Percentiles rank a stretch among this genome's conserved stretches.
phyloP scores from a whole-genome alignment of 2,888 invertebrate genomes.

The Heliconius cydno region DNA sequence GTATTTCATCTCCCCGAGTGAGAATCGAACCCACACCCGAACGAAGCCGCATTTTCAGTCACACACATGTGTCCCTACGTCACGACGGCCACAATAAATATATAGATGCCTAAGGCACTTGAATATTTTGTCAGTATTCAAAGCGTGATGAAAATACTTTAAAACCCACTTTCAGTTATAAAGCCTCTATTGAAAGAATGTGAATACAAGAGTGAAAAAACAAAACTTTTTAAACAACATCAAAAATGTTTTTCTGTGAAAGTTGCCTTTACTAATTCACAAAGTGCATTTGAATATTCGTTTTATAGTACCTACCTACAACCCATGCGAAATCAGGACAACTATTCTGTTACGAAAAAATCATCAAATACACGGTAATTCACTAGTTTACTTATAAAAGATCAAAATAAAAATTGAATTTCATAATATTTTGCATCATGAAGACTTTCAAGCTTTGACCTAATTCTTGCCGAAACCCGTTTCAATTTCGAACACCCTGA shows the following conservation, averaged over 20 bases:
- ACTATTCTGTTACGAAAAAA: background rate
- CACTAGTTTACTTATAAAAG: constrained; percentile 1
- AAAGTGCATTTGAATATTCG: constrained; percentile 5
- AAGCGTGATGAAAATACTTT: background rate
- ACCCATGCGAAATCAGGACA: background rate
- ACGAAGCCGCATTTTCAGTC: too few species aligned
- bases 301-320: background rate
- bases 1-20: too few species aligned
- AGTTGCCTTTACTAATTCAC: background rate
- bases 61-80: too few species aligned
- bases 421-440: constrained; percentile 72
- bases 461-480: constrained; percentile 48
- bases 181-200: background rate
- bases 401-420: background rate
- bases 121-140: too few species aligned
- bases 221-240: background rate
- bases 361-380: background rate
- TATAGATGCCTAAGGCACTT: too few species aligned
- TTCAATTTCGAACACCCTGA: constrained; percentile 46
- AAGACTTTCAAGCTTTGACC: constrained; percentile 71
- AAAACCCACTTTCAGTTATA: background rate
- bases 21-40: too few species aligned
- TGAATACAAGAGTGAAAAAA: background rate
- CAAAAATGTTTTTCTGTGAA: background rate
- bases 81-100: too few species aligned